Evolutionary conservation across 2,797 vertebrate species (phyloP).

Genomic region (Oophaga sylvatica): DNA sequence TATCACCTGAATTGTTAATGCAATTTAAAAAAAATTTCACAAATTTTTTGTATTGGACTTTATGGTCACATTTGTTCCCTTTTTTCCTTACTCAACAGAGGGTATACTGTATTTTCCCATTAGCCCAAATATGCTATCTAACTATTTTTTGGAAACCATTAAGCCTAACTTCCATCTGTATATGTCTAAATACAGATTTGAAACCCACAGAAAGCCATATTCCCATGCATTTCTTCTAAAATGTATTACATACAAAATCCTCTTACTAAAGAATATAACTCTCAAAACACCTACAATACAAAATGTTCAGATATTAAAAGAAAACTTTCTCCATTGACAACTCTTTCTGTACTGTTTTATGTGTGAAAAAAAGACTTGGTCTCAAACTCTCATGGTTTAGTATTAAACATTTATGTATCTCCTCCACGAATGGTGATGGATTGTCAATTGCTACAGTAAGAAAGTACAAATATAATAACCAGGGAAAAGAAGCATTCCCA

Average conservation of each 20-base stretch:
- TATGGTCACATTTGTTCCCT: background rate
- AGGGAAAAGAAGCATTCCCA: background rate
- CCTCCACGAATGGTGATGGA: background rate
- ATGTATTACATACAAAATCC: background rate
- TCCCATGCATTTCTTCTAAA: background rate
- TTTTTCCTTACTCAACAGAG: background rate
- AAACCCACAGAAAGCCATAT: background rate
- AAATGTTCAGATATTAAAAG: background rate
- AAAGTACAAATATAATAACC: background rate
- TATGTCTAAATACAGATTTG: background rate
- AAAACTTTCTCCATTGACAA: background rate
- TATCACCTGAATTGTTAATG: too few relatives aligned
- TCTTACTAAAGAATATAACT: background rate
- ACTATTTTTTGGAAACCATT: background rate
- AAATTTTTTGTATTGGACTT: too few relatives aligned
- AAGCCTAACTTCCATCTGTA: background rate
- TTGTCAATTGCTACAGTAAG: slow-evolving; percentile 14
- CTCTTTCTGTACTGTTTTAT: background rate
- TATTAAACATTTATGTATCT: slow-evolving; percentile 20
- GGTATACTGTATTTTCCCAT: background rate
- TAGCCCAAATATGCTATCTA: background rate
- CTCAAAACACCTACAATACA: background rate
- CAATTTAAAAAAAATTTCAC: too few relatives aligned
- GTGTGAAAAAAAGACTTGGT: background rate
- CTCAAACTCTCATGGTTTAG: background rate